phyloP scores from a whole-genome alignment of 2,113 vertebrate genomes.

The Helogale parvula region DNA sequence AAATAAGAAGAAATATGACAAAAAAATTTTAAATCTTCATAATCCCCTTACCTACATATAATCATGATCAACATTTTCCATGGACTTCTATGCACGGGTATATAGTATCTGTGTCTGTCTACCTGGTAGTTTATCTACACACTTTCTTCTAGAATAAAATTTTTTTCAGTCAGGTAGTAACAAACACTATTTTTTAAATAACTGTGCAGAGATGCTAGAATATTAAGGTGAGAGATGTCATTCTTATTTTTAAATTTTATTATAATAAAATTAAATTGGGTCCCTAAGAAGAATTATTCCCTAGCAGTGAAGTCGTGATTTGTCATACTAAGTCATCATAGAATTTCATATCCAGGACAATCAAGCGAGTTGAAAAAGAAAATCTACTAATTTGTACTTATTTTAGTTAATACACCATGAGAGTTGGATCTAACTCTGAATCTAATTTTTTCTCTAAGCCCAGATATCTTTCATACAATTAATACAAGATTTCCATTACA shows the following conservation, averaged over 20 bases:
- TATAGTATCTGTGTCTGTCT: background rate
- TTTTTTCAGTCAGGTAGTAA: background rate
- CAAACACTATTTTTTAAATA: slow-evolving; percentile 11
- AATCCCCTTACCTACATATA: background rate
- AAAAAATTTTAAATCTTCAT: background rate
- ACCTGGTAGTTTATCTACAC: background rate
- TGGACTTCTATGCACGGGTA: background rate
- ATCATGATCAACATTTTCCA: background rate
- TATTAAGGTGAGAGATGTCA: background rate
- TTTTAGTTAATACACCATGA: background rate
- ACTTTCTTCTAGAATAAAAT: slow-evolving; percentile 28
- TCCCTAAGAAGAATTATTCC: background rate
- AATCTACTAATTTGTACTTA: background rate
- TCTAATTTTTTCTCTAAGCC: background rate
- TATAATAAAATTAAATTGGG: background rate
- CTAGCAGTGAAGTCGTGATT: background rate
- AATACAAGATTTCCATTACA: background rate
- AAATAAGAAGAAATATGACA: background rate
- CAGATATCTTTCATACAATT: background rate
- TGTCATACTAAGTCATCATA: background rate
- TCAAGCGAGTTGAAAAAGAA: background rate
- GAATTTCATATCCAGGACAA: background rate
- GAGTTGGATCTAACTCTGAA: background rate
- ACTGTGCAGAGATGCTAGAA: background rate
- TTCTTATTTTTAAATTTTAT: background rate